Evolutionary conservation across 2,888 invertebrate genomes (phyloP).

Genomic region (Tromatobia lineatoria): DNA sequence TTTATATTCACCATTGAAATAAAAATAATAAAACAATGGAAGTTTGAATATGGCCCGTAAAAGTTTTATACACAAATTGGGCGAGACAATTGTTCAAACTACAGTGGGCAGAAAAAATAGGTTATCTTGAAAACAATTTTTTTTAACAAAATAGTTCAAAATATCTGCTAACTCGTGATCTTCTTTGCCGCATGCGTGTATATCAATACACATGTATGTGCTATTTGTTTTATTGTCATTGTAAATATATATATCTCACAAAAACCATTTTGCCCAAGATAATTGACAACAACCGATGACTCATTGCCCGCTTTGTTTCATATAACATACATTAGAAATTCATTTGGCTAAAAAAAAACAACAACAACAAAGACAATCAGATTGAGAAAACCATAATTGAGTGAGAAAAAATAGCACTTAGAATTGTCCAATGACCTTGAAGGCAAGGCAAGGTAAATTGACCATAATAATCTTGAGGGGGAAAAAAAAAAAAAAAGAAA

Average conservation of each 20-base stretch:
- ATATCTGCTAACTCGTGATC: background rate
- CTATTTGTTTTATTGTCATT: background rate
- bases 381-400: background rate
- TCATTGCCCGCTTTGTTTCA: background rate
- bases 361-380: background rate
- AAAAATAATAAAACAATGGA: no score
- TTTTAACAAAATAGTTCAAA: background rate
- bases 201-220: background rate
- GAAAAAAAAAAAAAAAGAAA: no score
- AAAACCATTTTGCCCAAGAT: background rate
- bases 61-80: no score
- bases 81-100: no score
- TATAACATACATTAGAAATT: background rate
- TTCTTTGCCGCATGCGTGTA: background rate
- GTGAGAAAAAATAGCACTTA: no score
- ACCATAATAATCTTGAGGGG: background rate
- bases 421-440: slow-evolving; percentile 13
- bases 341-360: background rate
- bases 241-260: background rate
- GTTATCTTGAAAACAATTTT: background rate
- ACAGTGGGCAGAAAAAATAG: no score
- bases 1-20: no score
- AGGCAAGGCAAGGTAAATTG: background rate
- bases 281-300: background rate
- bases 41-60: no score